phyloP scores from a whole-genome alignment of 2,113 vertebrate genomes.

The Tringa solitaria region DNA sequence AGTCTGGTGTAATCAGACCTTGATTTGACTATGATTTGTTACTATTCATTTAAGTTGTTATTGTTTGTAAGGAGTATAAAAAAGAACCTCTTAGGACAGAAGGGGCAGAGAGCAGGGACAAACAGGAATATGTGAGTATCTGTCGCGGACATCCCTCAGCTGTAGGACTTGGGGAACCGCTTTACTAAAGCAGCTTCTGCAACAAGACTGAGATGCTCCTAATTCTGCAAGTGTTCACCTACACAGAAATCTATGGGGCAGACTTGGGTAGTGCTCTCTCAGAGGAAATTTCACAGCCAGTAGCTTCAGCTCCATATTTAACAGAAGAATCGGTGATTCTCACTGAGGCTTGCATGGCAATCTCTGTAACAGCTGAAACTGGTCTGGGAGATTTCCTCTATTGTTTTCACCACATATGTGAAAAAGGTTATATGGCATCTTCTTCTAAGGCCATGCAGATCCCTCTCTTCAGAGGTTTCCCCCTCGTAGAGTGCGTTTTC shows the following conservation, averaged over 20 bases:
- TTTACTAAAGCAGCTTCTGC: neutral
- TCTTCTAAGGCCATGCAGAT: neutral
- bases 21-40: neutral
- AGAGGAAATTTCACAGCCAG: neutral
- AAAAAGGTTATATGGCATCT: neutral
- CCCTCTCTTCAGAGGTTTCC: neutral
- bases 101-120: neutral
- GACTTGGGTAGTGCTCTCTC: neutral
- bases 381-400: neutral
- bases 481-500: neutral
- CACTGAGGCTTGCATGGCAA: neutral
- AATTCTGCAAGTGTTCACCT: neutral
- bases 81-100: neutral
- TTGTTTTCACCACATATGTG: accelerated
- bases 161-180: neutral
- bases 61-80: neutral
- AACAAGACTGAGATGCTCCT: neutral
- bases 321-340: neutral
- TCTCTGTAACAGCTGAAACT: neutral
- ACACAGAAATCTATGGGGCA: neutral
- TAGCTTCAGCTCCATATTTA: neutral
- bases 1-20: neutral
- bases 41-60: neutral
- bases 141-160: neutral
- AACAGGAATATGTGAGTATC: neutral